Evolutionary conservation across 1,140 invertebrate genomes (phyloP).

Genomic region (Lerema accius): DNA sequence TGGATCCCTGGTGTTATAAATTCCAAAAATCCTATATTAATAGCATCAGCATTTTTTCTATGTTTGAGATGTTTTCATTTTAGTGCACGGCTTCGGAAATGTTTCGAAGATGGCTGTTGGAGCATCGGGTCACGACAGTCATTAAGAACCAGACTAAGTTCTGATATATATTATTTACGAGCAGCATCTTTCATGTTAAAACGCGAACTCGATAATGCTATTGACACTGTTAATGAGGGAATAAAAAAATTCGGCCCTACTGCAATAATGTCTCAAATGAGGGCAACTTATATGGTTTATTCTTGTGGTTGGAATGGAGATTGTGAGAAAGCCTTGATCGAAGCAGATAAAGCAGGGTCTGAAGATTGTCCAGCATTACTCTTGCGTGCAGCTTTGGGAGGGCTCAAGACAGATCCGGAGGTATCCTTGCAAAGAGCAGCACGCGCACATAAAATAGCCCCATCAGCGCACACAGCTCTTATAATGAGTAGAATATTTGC

Average conservation of each 20-base stretch:
- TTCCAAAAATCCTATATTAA: constrained; percentile 58
- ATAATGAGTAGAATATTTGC: constrained; percentile 58
- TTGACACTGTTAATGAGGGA: constrained; percentile 48
- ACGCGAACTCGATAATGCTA: constrained; percentile 46
- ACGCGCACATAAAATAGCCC: constrained; percentile 61
- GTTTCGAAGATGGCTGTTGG: constrained; percentile 57
- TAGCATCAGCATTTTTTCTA: constrained; percentile 72
- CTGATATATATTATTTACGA: constrained; percentile 62
- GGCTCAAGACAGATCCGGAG: constrained; percentile 49
- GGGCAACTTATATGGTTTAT: constrained; percentile 52
- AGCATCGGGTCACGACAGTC: constrained; percentile 44
- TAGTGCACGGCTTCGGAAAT: constrained; percentile 57
- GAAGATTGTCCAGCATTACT: constrained; percentile 54
- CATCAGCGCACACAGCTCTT: constrained; percentile 63
- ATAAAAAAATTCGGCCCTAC: constrained; percentile 64
- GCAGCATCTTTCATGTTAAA: constrained; percentile 59
- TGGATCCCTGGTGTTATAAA: constrained; percentile 58
- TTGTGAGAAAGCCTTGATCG: constrained; percentile 60
- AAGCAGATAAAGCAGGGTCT: constrained; percentile 58
- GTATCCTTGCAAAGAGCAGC: constrained; percentile 64
- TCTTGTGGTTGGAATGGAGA: constrained; percentile 61
- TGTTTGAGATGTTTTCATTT: constrained; percentile 68
- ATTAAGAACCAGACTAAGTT: constrained; percentile 28
- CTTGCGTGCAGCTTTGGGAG: constrained; percentile 54
- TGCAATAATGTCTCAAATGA: constrained; percentile 64